Percentiles rank a stretch among this genome's conserved stretches.
Evolutionary conservation across 2,888 invertebrate species (phyloP).

Genomic region (Perizoma affinitatum): DNA sequence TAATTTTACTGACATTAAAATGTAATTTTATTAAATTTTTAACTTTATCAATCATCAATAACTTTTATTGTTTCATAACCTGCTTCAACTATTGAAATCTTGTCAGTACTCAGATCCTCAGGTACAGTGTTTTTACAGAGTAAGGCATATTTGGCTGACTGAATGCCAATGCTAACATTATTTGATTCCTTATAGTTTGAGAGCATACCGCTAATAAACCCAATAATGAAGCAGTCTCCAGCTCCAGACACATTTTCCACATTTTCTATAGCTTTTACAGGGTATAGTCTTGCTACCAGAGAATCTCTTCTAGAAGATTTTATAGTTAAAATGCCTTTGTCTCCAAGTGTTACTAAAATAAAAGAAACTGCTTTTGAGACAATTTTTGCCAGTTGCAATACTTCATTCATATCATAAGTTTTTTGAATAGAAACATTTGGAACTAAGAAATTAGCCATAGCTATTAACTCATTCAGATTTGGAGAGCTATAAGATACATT

Average conservation of each 20-base stretch:
- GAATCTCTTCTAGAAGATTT: slow-evolving; percentile 35
- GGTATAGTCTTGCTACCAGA: slow-evolving; percentile 60
- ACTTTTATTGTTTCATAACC: neutral
- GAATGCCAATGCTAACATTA: slow-evolving; percentile 85
- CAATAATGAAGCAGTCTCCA: slow-evolving; percentile 90
- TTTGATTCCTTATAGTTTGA: slow-evolving; percentile 79
- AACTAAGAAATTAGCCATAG: slow-evolving; percentile 84
- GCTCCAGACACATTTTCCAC: slow-evolving; percentile 92
- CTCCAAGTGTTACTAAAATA: slow-evolving; percentile 86
- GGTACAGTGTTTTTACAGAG: slow-evolving; percentile 85
- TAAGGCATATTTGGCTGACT: slow-evolving; percentile 85
- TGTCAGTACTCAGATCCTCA: slow-evolving; percentile 39
- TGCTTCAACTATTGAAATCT: slow-evolving; percentile 13
- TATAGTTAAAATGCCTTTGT: slow-evolving; percentile 83
- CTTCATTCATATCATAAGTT: slow-evolving; percentile 50
- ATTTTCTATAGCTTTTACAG: slow-evolving; percentile 59
- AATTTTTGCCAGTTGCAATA: slow-evolving; percentile 55
- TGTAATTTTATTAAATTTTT: no score
- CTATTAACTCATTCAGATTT: slow-evolving; percentile 89
- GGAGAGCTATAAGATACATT: slow-evolving; percentile 89
- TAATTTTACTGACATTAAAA: no score
- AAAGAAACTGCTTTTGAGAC: slow-evolving; percentile 80
- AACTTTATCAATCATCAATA: no score
- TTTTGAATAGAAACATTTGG: slow-evolving; percentile 46
- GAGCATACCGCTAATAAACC: slow-evolving; percentile 87